Conservation (phyloP, 2,888 invertebrate genomes). For the Amphipoea lucens region DNA sequence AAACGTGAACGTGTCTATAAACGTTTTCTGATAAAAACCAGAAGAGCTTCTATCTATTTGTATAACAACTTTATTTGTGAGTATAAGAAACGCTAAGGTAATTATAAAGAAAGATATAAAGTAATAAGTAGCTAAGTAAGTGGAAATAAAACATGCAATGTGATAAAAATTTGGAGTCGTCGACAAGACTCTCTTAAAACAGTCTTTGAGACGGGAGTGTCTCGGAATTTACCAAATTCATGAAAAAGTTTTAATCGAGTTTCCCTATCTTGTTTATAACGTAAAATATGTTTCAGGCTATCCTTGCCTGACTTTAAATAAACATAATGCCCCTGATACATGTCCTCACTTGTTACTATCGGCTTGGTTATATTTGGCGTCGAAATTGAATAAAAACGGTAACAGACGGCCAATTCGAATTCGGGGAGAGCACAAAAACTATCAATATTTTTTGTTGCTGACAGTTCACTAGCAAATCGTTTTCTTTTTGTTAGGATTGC, state of each 20-base stretch:
- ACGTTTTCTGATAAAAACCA: slow-evolving; percentile 8
- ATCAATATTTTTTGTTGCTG: slow-evolving; percentile 40
- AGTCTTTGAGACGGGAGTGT: slow-evolving; percentile 33
- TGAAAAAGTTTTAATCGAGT: slow-evolving; percentile 68
- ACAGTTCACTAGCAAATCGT: slow-evolving; percentile 25
- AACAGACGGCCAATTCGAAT: slow-evolving; percentile 28
- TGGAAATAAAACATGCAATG: slow-evolving; percentile 43
- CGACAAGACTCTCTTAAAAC: slow-evolving; percentile 38
- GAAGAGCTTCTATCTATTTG: neutral
- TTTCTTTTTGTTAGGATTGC: slow-evolving; percentile 21
- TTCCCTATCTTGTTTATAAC: slow-evolving; percentile 58
- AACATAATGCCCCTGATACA: slow-evolving; percentile 14
- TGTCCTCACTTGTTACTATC: neutral
- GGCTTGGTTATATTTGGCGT: slow-evolving; percentile 25
- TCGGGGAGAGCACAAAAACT: slow-evolving; percentile 28
- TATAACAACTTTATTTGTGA: neutral
- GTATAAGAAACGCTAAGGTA: neutral
- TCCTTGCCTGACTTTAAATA: slow-evolving; percentile 20
- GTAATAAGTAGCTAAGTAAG: slow-evolving; percentile 6
- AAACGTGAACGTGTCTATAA: neutral
- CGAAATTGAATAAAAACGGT: slow-evolving; percentile 32
- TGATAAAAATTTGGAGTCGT: slow-evolving; percentile 26
- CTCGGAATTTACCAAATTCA: slow-evolving; percentile 58
- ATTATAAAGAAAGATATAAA: slow-evolving; percentile 2
- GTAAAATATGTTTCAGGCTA: slow-evolving; percentile 51